Evolutionary conservation across 2,797 vertebrate genomes (phyloP), one percentile per base, ranked within the genome.

Genomic region (Sebastes paucispinis): DNA sequence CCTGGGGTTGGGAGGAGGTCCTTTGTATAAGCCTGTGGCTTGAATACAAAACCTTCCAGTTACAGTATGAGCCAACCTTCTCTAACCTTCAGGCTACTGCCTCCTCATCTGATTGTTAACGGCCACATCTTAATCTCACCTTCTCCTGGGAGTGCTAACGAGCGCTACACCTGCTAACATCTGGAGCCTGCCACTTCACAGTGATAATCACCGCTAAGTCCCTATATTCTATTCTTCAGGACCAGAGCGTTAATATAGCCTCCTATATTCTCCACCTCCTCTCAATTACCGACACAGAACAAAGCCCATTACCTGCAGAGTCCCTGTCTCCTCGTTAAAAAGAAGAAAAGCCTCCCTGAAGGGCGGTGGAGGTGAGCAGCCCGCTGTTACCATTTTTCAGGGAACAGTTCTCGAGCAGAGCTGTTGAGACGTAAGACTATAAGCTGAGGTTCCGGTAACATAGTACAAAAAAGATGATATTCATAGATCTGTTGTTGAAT

Each of bases 251-350:
- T 75, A 74, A 77, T 70, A 71, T 32, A 73, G 63, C 3, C 2
- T 16, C 39, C 32, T 27, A 16, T 64, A 80, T 72, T 77, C 66
- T 55, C 60, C 71, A 70, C 66, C 78, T 81, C 66, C 77, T 82
- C 58, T 82, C 70, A 65, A 69, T 85, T 79, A 81, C 73, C 1
- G 13, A 43, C 25, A 66, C 18, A 75, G 74, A 84, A 89, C 78
- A 87, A 89, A 88, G 82, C 62, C 74, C 31, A 67, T 69, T 77
- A 69, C 60, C 16, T 63, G 18, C 31, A 59, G 31, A 52, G 79
- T 55, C 82, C 85, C 83, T 3, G 70, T 87, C 69, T 76, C 66
- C 73, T 84, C 58, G 29, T 91, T 90, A 90, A 83, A 83, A 66
- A 77, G 43, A 87, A 78, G 79, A 81, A 87, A 85, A 58, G 69